Base-by-base conservation (phyloP, 2,113 vertebrate species). In the Lucifuga dentata region DNA sequence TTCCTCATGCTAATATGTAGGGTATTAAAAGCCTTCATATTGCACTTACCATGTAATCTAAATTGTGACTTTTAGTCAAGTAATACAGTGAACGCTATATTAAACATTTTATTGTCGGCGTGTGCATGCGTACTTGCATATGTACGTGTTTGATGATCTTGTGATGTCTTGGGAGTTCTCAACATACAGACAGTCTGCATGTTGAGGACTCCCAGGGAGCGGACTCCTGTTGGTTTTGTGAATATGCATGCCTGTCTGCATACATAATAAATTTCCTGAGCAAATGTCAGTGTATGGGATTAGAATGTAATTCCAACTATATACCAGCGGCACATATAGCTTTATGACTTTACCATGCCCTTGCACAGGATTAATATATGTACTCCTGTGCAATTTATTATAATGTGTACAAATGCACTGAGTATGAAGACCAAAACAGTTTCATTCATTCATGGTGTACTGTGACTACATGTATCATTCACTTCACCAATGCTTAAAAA, bases 281-380 rank as follows among this genome's bases (percentile, higher is more conserved):
- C 45, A 86, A 83, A 87, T 85, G 81, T 87, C 77, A 83, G 70
- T 9, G 32, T 79, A 50, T 60, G 57, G 60, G 51, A 64, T 71
- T 76, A 63, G 77, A 85, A 85, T 89, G 69, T 84, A 79, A 90
- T 87, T 83, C 51, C 40, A 57, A 23, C 17, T 56, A 29, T 67
- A 41, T 4, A 24, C 17, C 51, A 39, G 5, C 45, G 59, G 74
- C 6, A 4, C 24, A 20, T 60, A 52, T 39, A 58, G 36, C n/a
- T 13, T 23, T 1, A 1, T 39, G 38, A 67, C 29, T 43, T 45
- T 21, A 3, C 44, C 8, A 21, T 56, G 51, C 35, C 33, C 8
- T 36, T 55, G 8, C 15, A 21, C 36, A 12, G 17, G 2, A 67
- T 6, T 33, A 11, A 70, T 61, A 8, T 2, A 33, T 45, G 2